These are phyloP conservation scores for Cossypha caffra DNA, from an alignment of 2,797 vertebrate genomes.

Conservation along the genomic window DNA sequence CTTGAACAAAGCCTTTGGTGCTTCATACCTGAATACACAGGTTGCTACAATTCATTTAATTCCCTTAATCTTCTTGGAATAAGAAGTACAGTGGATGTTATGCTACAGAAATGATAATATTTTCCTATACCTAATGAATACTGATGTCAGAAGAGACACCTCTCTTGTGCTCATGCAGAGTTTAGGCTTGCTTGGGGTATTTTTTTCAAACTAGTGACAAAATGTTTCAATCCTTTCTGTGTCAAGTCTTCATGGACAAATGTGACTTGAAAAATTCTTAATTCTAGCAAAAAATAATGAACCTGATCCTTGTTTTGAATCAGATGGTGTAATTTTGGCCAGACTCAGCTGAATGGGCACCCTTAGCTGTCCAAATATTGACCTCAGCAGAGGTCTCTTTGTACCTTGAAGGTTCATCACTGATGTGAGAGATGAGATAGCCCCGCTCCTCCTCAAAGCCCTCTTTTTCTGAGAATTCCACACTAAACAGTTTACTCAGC, in stretches of 20 bases:
- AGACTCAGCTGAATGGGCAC: neutral
- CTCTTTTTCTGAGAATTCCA: neutral
- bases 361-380: neutral
- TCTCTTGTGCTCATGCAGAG: neutral
- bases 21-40: neutral
- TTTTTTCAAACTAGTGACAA: neutral
- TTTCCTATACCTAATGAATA: neutral
- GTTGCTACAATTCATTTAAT: neutral
- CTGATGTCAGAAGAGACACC: neutral
- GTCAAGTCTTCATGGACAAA: neutral
- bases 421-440: neutral
- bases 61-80: neutral
- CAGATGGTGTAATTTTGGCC: neutral
- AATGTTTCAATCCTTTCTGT: neutral
- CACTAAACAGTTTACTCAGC: neutral
- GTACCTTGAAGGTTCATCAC: neutral
- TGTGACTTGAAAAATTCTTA: neutral
- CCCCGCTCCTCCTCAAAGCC: fast-evolving
- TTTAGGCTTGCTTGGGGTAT: neutral
- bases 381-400: fast-evolving
- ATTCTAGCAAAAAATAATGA: neutral
- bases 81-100: neutral
- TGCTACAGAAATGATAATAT: neutral
- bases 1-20: neutral
- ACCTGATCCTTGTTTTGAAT: neutral